Percentiles rank a stretch among this genome's conserved stretches.
Conservation (phyloP, 2,797 vertebrate genomes). For the Enteromius trimaculatus region DNA sequence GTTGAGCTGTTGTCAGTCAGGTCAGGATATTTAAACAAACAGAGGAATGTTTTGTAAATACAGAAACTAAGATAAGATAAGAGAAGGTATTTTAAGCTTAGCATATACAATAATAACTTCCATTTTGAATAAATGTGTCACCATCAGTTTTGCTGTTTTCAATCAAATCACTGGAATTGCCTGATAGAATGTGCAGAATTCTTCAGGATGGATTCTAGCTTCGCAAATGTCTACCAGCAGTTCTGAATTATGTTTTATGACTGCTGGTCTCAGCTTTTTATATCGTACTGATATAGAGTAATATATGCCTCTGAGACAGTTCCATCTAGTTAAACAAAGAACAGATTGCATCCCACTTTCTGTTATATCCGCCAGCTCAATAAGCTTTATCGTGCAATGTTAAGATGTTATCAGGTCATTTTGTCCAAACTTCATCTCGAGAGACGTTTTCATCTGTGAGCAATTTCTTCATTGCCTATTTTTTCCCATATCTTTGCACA, state of each 20-base stretch:
- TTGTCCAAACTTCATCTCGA: slow-evolving; percentile 8
- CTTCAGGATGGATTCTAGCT: not conserved
- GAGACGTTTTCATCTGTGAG: slow-evolving; percentile 17
- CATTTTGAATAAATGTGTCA: not conserved
- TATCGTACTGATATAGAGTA: not conserved
- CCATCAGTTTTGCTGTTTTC: not conserved
- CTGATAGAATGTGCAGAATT: not conserved
- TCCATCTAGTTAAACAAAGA: slow-evolving; percentile 7
- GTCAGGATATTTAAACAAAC: not conserved
- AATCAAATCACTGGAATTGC: not conserved
- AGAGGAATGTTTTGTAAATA: not conserved
- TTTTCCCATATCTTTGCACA: not conserved
- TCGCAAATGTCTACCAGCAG: not conserved
- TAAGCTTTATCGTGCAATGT: slow-evolving; percentile 3
- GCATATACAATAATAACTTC: not conserved
- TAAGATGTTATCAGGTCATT: slow-evolving; percentile 26
- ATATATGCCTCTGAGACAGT: slow-evolving; percentile 10
- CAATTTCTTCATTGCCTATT: slow-evolving; percentile 9
- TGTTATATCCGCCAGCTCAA: slow-evolving; percentile 7
- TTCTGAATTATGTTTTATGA: slow-evolving; percentile 3
- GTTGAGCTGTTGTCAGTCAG: not conserved
- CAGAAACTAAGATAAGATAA: not conserved
- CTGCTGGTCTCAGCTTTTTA: slow-evolving; percentile 14
- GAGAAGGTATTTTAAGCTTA: not conserved
- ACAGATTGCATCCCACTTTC: slow-evolving; percentile 24